Evolutionary conservation across 2,888 invertebrate species (phyloP).

Genomic region (Pachliopta kotzebuea): DNA sequence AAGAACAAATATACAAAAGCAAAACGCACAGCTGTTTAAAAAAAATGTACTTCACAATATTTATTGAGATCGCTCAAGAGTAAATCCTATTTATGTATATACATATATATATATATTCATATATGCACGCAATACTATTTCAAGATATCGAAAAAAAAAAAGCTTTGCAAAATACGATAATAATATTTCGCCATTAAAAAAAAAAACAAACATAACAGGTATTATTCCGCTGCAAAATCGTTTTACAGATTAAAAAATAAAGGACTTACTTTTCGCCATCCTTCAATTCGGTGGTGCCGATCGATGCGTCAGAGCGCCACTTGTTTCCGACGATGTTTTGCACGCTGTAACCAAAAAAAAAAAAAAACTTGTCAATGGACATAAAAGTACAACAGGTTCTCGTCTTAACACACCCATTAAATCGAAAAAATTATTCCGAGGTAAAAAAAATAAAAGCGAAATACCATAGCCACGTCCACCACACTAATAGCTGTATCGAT

Average conservation of each 20-base stretch:
- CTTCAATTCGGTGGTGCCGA: constrained; percentile 44
- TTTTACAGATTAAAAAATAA: constrained; percentile 2
- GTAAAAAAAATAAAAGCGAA: background rate
- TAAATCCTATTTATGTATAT: background rate
- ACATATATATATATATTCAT: too few relatives aligned
- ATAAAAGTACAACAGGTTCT: constrained; percentile 4
- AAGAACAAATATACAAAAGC: background rate
- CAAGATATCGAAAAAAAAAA: background rate
- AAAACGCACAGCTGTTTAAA: background rate
- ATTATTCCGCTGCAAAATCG: background rate
- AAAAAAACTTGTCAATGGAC: background rate
- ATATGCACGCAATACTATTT: too few relatives aligned
- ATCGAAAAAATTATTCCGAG: background rate
- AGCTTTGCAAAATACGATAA: background rate
- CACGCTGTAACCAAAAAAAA: constrained; percentile 46
- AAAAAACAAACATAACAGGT: background rate
- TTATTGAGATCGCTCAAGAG: too few relatives aligned
- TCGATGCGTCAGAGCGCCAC: constrained; percentile 55
- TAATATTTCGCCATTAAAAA: constrained; percentile 1
- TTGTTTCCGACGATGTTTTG: constrained; percentile 59
- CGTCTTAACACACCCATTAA: too few relatives aligned
- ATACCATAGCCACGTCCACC: background rate
- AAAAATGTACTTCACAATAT: background rate
- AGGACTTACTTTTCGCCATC: constrained; percentile 54
- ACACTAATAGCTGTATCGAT: too few relatives aligned